A percentile compares a stretch with the other conserved stretches of the same genome.
Conservation (phyloP, 2,113 vertebrate species). For the Elaphurus davidianus region DNA sequence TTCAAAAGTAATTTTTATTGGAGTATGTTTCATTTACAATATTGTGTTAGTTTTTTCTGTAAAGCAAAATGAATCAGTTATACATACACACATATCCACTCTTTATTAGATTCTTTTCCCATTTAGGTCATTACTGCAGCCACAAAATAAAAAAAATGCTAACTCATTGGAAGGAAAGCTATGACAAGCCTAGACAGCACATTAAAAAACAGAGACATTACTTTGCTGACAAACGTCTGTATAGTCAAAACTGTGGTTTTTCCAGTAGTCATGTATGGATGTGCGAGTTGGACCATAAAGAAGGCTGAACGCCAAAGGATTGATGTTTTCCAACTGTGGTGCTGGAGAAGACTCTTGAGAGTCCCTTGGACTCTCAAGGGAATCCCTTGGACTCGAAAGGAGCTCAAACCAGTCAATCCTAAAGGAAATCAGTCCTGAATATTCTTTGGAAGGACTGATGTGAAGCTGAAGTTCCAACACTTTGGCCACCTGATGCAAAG, state of each 20-base stretch:
- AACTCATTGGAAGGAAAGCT: not conserved
- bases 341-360: not conserved
- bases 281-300: not conserved
- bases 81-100: not conserved
- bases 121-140: not conserved
- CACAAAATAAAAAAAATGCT: not conserved
- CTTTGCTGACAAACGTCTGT: not conserved
- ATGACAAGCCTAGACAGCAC: not conserved
- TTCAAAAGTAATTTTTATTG: not conserved
- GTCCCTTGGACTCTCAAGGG: not conserved
- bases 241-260: not conserved
- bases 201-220: not conserved
- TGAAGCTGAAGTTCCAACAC: not conserved
- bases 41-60: not conserved
- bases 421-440: not conserved
- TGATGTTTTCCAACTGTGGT: not conserved
- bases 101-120: not conserved
- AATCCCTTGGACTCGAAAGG: not conserved
- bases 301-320: not conserved
- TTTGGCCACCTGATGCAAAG: not conserved
- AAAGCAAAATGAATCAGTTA: not conserved
- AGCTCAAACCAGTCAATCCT: not conserved
- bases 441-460: not conserved
- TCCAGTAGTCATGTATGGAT: not conserved
- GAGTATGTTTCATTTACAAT: not conserved